A percentile compares a stretch with the other conserved stretches of the same genome.
phyloP scores from a whole-genome alignment of 1,140 invertebrate genomes.

The Scaptodrosophila lebanonensis region DNA sequence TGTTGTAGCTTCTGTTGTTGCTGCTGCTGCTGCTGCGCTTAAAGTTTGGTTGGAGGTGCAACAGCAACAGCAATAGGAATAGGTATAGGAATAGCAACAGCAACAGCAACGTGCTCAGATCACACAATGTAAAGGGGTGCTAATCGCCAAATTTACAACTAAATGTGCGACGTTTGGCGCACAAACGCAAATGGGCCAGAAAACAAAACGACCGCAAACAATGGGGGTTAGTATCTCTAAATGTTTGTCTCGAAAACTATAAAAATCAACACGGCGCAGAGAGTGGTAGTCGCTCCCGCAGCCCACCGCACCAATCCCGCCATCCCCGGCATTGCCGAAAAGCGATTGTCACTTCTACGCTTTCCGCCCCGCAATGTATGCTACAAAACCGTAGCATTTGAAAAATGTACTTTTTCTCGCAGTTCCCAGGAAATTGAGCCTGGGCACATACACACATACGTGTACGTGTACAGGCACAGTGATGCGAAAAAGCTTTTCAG shows the following conservation, averaged over 20 bases:
- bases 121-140: slow-evolving; percentile 66
- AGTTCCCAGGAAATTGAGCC: too few species aligned
- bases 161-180: slow-evolving; percentile 46
- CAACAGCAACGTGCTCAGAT: slow-evolving; percentile 13
- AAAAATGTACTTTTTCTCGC: slow-evolving; percentile 75
- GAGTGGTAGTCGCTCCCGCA: not conserved
- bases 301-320: not conserved
- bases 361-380: slow-evolving; percentile 54
- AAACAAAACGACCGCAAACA: slow-evolving; percentile 70
- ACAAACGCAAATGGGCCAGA: slow-evolving; percentile 67
- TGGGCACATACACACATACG: too few species aligned
- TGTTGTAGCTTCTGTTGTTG: too few species aligned
- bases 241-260: slow-evolving; percentile 50
- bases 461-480: too few species aligned
- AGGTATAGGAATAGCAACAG: not conserved
- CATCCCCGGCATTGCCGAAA: not conserved
- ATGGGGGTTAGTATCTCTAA: slow-evolving; percentile 33
- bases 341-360: slow-evolving; percentile 23
- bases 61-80: slow-evolving; percentile 13
- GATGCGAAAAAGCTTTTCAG: too few species aligned
- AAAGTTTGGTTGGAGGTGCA: slow-evolving; percentile 34
- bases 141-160: slow-evolving; percentile 77
- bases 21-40: slow-evolving; percentile 44
- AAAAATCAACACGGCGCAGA: slow-evolving; percentile 57
- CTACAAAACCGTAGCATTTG: slow-evolving; percentile 67